phyloP scores from a whole-genome alignment of 2,797 vertebrate genomes.

The Pitangus sulphuratus region DNA sequence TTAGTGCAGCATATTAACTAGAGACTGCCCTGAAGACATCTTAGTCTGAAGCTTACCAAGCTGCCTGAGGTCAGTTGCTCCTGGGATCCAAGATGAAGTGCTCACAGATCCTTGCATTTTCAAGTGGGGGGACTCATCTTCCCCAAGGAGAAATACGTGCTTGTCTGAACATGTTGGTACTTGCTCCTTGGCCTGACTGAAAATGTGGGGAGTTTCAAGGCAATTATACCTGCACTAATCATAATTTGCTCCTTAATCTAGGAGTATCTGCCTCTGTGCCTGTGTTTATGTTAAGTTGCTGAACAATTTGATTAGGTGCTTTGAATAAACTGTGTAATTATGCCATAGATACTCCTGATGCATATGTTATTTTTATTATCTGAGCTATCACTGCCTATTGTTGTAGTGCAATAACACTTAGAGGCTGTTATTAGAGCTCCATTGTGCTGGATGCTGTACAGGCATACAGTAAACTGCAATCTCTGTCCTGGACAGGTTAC shows the following conservation, averaged over 20 bases:
- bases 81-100: not conserved
- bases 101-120: not conserved
- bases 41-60: not conserved
- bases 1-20: not conserved
- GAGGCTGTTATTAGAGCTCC: not conserved
- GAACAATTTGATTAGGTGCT: conserved; percentile 49
- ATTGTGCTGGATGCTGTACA: not conserved
- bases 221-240: not conserved
- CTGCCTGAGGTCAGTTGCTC: not conserved
- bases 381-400: not conserved
- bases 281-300: not conserved
- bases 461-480: rapidly evolving
- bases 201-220: not conserved
- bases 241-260: conserved; percentile 20
- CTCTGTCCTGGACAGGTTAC: not conserved
- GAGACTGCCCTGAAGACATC: not conserved
- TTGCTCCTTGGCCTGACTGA: not conserved
- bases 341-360: not conserved
- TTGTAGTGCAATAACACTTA: not conserved
- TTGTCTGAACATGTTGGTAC: not conserved
- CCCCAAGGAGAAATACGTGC: not conserved
- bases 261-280: not conserved
- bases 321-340: conserved; percentile 41
- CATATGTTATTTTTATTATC: not conserved
- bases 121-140: not conserved